Base-by-base conservation (phyloP, 2,113 vertebrate species). In the Eptesicus fuscus region DNA sequence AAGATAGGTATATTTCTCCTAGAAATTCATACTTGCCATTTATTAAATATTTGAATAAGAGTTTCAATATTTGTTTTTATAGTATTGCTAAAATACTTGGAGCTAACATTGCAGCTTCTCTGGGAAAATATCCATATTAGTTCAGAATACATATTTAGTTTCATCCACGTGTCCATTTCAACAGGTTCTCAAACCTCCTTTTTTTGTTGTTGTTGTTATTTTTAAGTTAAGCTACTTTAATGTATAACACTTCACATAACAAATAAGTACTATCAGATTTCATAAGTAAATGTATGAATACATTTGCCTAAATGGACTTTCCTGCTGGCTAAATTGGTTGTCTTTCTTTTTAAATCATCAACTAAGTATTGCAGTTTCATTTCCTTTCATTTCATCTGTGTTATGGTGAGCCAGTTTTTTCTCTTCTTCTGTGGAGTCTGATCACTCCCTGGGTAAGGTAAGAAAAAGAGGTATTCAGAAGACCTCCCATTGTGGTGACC, bases 341-440 rank as follows among this genome's bases (percentile, higher is more conserved):
- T 70, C n/a, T 76, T 96, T 79, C 56, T 51, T 59, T 93, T 53
- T 32, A 65, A 83, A 67, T 61, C 8, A 63, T 69, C 70, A 90
- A 23, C 42, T 74, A 67, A 70, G 16, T 25, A 25, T 63, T 79
- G 2, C 2, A 8, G 47, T 69, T 84, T 88, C 59, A 88, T n/a
- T 88, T 56, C 28, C 10, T 22, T 80, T 85, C 9, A 59, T 35
- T 61, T 77, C 2, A 35, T 56, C 28, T 51, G 4, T 22, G 11
- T 9, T 69, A 2, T 28, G 10, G 30, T 70, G 28, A 67, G 23
- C 12, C 20, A 37, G 9, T 32, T 22, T 80, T 37, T 76, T 40
- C 13, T 13, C 13, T 63, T 59, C 9, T 40, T 59, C 2, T 8
- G 25, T 44, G 40, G 47, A 32, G 4, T 91, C 13, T 63, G 5